Evolutionary conservation across 2,888 invertebrate species (phyloP).

Genomic region (Metallyticus violacea): DNA sequence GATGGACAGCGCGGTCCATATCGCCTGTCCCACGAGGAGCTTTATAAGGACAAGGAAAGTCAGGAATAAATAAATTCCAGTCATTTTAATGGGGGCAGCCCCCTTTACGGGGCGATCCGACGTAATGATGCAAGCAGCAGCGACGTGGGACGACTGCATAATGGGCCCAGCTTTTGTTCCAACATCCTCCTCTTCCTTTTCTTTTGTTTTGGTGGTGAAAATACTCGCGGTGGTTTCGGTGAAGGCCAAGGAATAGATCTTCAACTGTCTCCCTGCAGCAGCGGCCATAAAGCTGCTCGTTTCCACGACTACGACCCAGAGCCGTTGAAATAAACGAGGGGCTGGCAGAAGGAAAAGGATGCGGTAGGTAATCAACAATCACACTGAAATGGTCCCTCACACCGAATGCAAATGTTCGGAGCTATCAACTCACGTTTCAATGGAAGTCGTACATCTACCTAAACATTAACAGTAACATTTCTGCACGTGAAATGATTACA

Average conservation of each 20-base stretch:
- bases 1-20: neutral
- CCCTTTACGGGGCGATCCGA: constrained; percentile 1
- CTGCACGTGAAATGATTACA: too few species aligned
- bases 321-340: neutral
- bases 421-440: too few species aligned
- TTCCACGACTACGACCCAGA: neutral
- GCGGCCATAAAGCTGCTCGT: neutral
- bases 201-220: neutral
- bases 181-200: neutral
- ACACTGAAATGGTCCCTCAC: too few species aligned
- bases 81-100: constrained; percentile 25
- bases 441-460: too few species aligned
- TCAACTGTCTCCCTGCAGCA: neutral
- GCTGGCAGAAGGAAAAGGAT: neutral
- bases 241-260: neutral
- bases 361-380: too few species aligned
- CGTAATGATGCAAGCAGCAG: constrained; percentile 24
- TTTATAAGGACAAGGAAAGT: neutral
- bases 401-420: too few species aligned
- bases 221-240: neutral
- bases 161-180: neutral
- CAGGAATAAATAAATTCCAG: constrained; percentile 23
- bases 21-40: neutral
- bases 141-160: constrained; percentile 22
- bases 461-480: too few species aligned